Evolutionary conservation across 2,888 invertebrate species (phyloP), one percentile per base, ranked within the genome.

Genomic region (Kryphioiulus occultus): DNA sequence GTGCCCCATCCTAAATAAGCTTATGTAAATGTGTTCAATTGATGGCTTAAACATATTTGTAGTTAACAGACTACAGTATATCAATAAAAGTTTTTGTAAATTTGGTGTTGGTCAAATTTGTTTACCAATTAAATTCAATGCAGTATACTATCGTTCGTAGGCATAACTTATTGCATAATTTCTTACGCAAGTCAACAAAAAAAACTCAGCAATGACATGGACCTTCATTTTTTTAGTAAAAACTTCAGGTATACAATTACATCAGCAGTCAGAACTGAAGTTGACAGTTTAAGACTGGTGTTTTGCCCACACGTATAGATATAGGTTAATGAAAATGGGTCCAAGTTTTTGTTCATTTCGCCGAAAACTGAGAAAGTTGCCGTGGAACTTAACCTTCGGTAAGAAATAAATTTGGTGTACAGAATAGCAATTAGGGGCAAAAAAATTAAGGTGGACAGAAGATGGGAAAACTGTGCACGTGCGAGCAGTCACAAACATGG

Each of bases 311-410:
- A 78, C 30, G 78, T 78, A 78, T 78, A 78, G 12, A 78, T 78
- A 30, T 78, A 78, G 78, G 78, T 78, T 78, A 78, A 78, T 78
- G 78, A 78, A 78, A 78, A 15, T 78, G 30, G 78, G 78, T 78
- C 78, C 30, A 12, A 78, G 78, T 78, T n/a, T 10, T 68, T 68
- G 59, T 19, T 19, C 59, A 68, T 68, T 68, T 78, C 78, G 12
- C 30, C 30, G 78, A 78, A 78, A 78, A 26, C 78, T 10, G 78
- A 30, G 78, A 78, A 78, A 78, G 78, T 78, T 17, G 53, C 53
- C 15, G 26, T 15, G 78, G 78, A 78, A 22, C 78, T 26, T 78
- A 26, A 78, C 78, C 78, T 78, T 78, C 78, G 22, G 78, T 26
- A 22, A 26, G 78, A 78, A 30, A 30, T 78, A 0, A 26, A 30